Conservation (phyloP, 2,113 vertebrate species). For the Ameiurus melas region DNA sequence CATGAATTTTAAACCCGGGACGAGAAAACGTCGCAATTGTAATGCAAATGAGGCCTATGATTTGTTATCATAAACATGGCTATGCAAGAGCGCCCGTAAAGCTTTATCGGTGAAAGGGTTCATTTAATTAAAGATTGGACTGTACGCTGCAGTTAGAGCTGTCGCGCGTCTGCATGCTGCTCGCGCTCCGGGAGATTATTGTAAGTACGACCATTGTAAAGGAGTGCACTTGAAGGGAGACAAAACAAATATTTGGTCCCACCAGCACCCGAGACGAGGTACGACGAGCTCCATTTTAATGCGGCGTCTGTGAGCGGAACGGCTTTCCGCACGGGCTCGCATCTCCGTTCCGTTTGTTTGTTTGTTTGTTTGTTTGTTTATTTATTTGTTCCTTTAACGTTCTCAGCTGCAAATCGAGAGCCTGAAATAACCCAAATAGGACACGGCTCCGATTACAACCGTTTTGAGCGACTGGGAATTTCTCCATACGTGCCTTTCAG, state of each 20-base stretch:
- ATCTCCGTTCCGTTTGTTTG: constrained; percentile 65
- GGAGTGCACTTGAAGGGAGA: constrained; percentile 74
- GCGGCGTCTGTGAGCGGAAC: constrained; percentile 66
- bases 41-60: constrained; percentile 58
- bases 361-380: not conserved
- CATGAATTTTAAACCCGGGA: constrained; percentile 53
- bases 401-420: constrained; percentile 72
- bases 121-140: constrained; percentile 74
- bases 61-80: constrained; percentile 54
- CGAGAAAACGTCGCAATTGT: constrained; percentile 41
- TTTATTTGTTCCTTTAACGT: constrained; percentile 57
- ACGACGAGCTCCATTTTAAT: constrained; percentile 80
- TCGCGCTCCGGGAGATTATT: constrained; percentile 70
- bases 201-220: constrained; percentile 78
- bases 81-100: constrained; percentile 47
- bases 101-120: constrained; percentile 53
- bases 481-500: constrained; percentile 56
- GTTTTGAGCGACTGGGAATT: constrained; percentile 67
- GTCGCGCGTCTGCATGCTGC: constrained; percentile 41
- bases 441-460: constrained; percentile 63
- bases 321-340: constrained; percentile 67
- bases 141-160: constrained; percentile 63
- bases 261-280: constrained; percentile 67
- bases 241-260: constrained; percentile 77
- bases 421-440: constrained; percentile 71